Evolutionary conservation across 2,113 vertebrate genomes (phyloP), one percentile per base, ranked within the genome.

Genomic region (Planiliza haematocheilus): DNA sequence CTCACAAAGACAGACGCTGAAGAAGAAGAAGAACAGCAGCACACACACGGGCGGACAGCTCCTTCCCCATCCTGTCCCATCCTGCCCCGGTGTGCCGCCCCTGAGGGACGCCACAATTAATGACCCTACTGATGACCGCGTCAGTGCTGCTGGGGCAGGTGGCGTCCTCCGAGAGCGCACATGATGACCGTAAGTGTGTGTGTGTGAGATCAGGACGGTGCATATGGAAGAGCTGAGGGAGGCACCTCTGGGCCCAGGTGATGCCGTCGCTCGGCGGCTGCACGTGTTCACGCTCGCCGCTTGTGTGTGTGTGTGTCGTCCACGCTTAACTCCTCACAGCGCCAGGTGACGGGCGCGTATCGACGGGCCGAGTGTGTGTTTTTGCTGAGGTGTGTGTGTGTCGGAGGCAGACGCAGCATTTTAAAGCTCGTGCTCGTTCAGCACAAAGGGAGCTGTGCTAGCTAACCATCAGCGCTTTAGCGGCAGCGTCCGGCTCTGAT

Each of bases 381-480:
- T 86, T 64, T 86, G 87, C 84, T 89, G 86, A 91, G 71, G 51
- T 75, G 4, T 7, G 78, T 79, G 87, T 78, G 83, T 79, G 73
- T 85, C 41, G 8, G 77, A 82, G 90, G 87, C 91, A 86, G 70
- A 93, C 88, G 52, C 91, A 93, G 93, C 92, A 89, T 41, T 94
- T 94, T 90, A 91, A 90, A 88, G 78, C 84, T 70, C 4, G 36
- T 67, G 79, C 73, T 93, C 24, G 24, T 30, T 93, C 92, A 93
- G 91, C 92, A 94, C 79, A 91, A 90, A 88, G 73, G 24, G 81
- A 91, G 84, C 88, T 88, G 89, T 24, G 86, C 82, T 71, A 72
- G 83, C 84, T 79, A 90, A 78, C 88, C 79, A 91, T 93, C 93
- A 93, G 92, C 92, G 89, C 86, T 94, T 93, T 93, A 81, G 73